Conservation (phyloP, 2,797 vertebrate genomes). For the Glossophaga mutica region DNA sequence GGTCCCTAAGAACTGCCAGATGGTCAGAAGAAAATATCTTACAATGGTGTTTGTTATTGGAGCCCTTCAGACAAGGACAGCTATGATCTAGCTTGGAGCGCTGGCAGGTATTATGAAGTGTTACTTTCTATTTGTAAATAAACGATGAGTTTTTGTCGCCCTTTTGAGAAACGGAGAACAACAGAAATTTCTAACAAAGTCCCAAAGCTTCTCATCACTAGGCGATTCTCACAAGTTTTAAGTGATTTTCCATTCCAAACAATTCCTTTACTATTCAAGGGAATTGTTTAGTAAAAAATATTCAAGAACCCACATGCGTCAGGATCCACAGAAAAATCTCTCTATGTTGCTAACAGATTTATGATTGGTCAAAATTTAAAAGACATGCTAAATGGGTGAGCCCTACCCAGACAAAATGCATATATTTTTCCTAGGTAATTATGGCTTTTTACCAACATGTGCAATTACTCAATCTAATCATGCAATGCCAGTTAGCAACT, state of each 20-base stretch:
- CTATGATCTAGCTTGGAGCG: slow-evolving; percentile 75
- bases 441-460: slow-evolving; percentile 14
- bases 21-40: slow-evolving; percentile 70
- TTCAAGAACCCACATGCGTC: not conserved
- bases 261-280: not conserved
- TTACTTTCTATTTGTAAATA: slow-evolving; percentile 59
- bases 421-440: slow-evolving; percentile 60
- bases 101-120: slow-evolving; percentile 68
- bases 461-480: slow-evolving; percentile 60
- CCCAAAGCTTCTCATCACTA: not conserved
- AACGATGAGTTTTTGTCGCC: slow-evolving; percentile 40
- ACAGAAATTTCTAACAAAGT: slow-evolving; percentile 42
- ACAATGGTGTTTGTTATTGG: slow-evolving; percentile 52
- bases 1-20: slow-evolving; percentile 36
- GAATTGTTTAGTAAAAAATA: slow-evolving; percentile 41
- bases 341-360: slow-evolving; percentile 34
- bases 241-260: not conserved
- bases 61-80: slow-evolving; percentile 72
- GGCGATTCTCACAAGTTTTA: not conserved
- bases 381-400: slow-evolving; percentile 33
- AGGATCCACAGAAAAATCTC: slow-evolving; percentile 7
- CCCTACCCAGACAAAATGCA: slow-evolving; percentile 43
- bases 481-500: slow-evolving; percentile 40
- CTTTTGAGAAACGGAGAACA: slow-evolving; percentile 59
- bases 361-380: slow-evolving; percentile 51